A percentile compares a stretch with the other conserved stretches of the same genome.
Conservation (phyloP, 2,888 invertebrate genomes). For the Cataglyphis albicans region DNA sequence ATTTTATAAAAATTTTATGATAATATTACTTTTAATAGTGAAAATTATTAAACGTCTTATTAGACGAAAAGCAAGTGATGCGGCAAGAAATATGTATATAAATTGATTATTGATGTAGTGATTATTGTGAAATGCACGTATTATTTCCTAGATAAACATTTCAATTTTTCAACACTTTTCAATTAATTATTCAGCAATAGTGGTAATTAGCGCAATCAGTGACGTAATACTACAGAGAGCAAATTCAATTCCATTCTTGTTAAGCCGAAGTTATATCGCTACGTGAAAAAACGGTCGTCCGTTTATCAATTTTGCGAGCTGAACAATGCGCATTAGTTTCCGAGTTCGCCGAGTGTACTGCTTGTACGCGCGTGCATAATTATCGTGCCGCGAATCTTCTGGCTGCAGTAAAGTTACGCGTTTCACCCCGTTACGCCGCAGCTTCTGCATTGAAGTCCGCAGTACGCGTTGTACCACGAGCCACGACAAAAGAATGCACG, state of each 20-base stretch:
- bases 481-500: conserved; percentile 48
- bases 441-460: conserved; percentile 64
- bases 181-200: conserved; percentile 14
- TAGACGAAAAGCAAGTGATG: background rate
- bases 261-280: conserved; percentile 46
- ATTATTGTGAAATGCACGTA: background rate
- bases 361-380: conserved; percentile 65
- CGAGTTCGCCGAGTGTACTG: conserved; percentile 50
- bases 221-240: conserved; percentile 8
- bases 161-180: background rate
- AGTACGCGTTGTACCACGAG: conserved; percentile 54
- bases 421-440: conserved; percentile 54
- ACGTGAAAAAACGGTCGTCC: conserved; percentile 44
- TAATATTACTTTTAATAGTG: background rate
- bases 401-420: conserved; percentile 64
- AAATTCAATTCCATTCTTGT: conserved; percentile 44
- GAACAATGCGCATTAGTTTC: conserved; percentile 53
- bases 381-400: conserved; percentile 64
- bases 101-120: background rate
- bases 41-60: background rate
- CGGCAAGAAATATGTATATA: background rate
- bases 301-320: conserved; percentile 45
- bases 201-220: conserved; percentile 42
- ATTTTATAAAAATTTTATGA: background rate
- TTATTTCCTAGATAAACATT: background rate